These are phyloP conservation scores for Caenorhabditis angaria DNA, from an alignment of 2,888 invertebrate genomes.

Conservation along the genomic window DNA sequence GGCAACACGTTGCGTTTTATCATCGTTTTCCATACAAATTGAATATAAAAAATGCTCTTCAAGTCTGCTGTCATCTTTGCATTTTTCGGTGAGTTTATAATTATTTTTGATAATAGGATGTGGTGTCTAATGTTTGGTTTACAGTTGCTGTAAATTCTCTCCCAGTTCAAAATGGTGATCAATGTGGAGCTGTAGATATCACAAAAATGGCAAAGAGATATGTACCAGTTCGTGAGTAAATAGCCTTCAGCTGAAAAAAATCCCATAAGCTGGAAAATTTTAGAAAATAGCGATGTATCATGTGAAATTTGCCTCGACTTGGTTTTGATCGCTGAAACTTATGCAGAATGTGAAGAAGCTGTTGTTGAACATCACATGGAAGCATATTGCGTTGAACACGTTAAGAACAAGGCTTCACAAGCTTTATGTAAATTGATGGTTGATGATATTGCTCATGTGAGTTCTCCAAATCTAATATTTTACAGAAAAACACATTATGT, in stretches of 20 bases:
- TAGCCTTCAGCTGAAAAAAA: no score
- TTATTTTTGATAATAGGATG: not conserved
- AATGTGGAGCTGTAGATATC: slow-evolving; percentile 47
- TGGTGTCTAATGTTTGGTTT: not conserved
- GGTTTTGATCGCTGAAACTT: slow-evolving; percentile 49
- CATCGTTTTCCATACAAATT: not conserved
- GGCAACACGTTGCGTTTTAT: not conserved
- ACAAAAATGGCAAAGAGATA: slow-evolving; percentile 29
- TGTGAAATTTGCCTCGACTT: slow-evolving; percentile 53
- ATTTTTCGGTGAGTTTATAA: not conserved
- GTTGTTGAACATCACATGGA: slow-evolving; percentile 44
- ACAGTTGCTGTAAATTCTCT: not conserved
- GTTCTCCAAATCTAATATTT: not conserved
- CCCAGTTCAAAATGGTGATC: slow-evolving; percentile 21
- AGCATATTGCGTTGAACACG: slow-evolving; percentile 37
- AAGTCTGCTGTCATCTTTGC: not conserved
- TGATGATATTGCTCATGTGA: slow-evolving; percentile 45
- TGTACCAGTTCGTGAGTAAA: slow-evolving; percentile 31
- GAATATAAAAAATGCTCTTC: not conserved
- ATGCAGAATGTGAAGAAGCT: slow-evolving; percentile 51
- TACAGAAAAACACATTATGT: not conserved
- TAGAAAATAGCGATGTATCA: slow-evolving; percentile 36
- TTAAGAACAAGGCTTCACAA: slow-evolving; percentile 36
- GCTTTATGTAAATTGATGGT: slow-evolving; percentile 36
- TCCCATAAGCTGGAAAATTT: no score